Percentiles rank a stretch among this genome's conserved stretches.
These are phyloP conservation scores for Murina feae DNA, from an alignment of 2,113 vertebrate species.

Conservation along the genomic window DNA sequence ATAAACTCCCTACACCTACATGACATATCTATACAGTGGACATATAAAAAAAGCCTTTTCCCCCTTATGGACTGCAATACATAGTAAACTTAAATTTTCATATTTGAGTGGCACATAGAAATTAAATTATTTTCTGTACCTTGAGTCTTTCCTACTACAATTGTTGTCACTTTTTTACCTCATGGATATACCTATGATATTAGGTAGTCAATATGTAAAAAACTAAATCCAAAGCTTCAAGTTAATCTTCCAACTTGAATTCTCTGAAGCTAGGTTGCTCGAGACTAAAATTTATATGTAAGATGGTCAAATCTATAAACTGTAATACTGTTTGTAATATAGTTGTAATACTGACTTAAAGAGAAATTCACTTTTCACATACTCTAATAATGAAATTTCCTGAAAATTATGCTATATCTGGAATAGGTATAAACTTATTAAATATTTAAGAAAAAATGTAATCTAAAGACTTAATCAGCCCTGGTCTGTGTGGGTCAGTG, in stretches of 20 bases:
- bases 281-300: not conserved
- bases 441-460: not conserved
- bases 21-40: not conserved
- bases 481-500: too few relatives aligned
- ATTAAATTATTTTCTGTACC: conserved; percentile 13
- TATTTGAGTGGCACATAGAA: not conserved
- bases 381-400: conserved; percentile 8
- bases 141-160: not conserved
- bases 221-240: not conserved
- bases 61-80: not conserved
- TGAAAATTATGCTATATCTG: not conserved
- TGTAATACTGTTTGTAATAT: not conserved
- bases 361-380: conserved; percentile 26
- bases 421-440: not conserved
- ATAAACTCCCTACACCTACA: not conserved
- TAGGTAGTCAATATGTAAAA: conserved; percentile 6
- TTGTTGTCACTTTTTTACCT: not conserved
- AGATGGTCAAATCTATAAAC: not conserved
- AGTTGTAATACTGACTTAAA: conserved; percentile 2
- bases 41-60: not conserved
- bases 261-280: not conserved
- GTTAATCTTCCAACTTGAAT: conserved; percentile 1
- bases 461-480: not conserved
- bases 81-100: not conserved
- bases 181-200: not conserved